Conservation (phyloP, 2,888 invertebrate species). For the Tiliacea citrago region DNA sequence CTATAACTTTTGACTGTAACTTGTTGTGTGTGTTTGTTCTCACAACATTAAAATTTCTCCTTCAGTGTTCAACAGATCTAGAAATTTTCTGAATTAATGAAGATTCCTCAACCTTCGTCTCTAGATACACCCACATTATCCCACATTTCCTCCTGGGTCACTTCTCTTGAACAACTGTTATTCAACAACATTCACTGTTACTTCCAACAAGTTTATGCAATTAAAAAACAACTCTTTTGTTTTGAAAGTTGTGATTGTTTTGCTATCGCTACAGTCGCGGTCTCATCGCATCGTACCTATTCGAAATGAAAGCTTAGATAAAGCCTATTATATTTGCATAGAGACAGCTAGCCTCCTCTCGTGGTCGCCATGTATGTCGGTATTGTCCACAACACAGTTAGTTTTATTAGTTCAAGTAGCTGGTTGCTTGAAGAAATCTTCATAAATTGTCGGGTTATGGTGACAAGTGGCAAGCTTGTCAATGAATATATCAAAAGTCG, state of each 20-base stretch:
- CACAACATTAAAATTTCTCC: neutral
- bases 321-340: slow-evolving; percentile 87
- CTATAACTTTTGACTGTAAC: neutral
- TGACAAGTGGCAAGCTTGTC: slow-evolving; percentile 37
- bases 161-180: neutral
- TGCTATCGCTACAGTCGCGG: slow-evolving; percentile 66
- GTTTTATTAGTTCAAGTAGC: slow-evolving; percentile 67
- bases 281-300: slow-evolving; percentile 63
- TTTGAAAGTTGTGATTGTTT: slow-evolving; percentile 33
- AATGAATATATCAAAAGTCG: slow-evolving; percentile 8
- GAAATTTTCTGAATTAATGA: neutral
- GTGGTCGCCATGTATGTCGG: slow-evolving; percentile 76
- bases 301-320: slow-evolving; percentile 73
- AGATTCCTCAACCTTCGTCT: neutral
- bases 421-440: slow-evolving; percentile 48
- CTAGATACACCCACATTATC: neutral
- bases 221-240: neutral
- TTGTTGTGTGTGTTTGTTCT: neutral
- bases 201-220: neutral
- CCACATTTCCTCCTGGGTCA: neutral
- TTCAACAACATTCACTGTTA: neutral
- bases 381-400: slow-evolving; percentile 74
- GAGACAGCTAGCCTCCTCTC: slow-evolving; percentile 74
- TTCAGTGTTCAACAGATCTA: neutral
- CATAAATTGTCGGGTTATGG: slow-evolving; percentile 46